Evolutionary conservation across 92 coral and sea anemone species (phyloP).

Genomic region (Pocillopora meandrina): DNA sequence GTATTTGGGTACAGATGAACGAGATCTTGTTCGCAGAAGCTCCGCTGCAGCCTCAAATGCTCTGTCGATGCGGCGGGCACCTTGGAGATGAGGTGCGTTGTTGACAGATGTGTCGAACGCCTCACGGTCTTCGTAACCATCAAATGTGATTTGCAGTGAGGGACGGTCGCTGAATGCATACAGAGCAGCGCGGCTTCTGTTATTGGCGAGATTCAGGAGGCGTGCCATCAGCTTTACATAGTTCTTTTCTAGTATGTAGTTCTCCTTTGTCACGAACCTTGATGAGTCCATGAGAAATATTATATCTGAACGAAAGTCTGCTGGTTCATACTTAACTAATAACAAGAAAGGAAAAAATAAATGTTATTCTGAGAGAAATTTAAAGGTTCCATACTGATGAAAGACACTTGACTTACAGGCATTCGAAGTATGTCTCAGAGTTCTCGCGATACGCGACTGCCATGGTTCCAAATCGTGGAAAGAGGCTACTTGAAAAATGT

Average conservation of each 20-base stretch:
- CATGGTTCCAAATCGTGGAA: conserved; percentile 10
- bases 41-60: conserved; percentile 52
- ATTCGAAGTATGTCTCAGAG: conserved; percentile 24
- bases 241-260: conserved; percentile 62
- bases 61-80: conserved; percentile 48
- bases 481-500: conserved; percentile 19
- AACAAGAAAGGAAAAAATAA: not conserved
- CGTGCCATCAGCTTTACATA: conserved; percentile 73
- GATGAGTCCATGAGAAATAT: conserved; percentile 83
- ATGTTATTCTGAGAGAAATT: too few relatives aligned
- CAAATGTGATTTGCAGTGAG: conserved; percentile 54
- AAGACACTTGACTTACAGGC: conserved; percentile 19
- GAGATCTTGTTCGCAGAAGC: conserved; percentile 48
- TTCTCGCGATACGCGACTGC: conserved; percentile 16
- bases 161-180: conserved; percentile 57
- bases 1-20: conserved; percentile 64
- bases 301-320: conserved; percentile 60
- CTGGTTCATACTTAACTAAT: conserved; percentile 32
- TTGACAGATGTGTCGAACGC: conserved; percentile 53
- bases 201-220: conserved; percentile 66
- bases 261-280: conserved; percentile 58
- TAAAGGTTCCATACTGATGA: too few relatives aligned
- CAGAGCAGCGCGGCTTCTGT: conserved; percentile 65
- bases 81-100: conserved; percentile 48
- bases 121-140: conserved; percentile 51